Conservation (phyloP, 2,113 vertebrate species). For the Pollachius pollachius region DNA sequence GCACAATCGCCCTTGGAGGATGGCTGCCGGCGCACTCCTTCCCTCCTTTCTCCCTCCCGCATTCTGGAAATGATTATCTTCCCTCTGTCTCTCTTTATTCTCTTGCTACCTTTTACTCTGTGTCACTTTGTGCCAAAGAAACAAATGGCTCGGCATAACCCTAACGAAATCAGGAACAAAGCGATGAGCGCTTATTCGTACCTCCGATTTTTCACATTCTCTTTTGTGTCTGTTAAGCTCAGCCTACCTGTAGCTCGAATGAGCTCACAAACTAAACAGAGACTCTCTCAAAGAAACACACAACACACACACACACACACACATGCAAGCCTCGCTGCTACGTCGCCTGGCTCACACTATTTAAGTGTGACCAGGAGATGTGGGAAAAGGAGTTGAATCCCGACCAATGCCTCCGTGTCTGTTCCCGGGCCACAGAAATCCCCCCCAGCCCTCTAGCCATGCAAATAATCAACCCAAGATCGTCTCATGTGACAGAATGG, state of each 20-base stretch:
- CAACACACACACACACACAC: too few relatives aligned
- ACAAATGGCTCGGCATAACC: neutral
- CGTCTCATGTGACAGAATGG: constrained; percentile 60
- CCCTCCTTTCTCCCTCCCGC: neutral
- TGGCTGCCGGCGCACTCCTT: constrained; percentile 7
- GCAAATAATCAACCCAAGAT: constrained; percentile 34
- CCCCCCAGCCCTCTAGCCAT: constrained; percentile 64
- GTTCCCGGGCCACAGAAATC: constrained; percentile 79
- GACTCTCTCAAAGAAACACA: too few relatives aligned
- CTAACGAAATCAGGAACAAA: neutral
- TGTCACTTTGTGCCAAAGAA: neutral
- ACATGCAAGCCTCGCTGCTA: too few relatives aligned
- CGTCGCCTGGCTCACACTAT: neutral
- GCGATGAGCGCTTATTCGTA: too few relatives aligned
- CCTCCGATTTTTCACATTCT: neutral
- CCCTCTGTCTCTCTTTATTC: neutral
- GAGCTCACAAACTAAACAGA: too few relatives aligned
- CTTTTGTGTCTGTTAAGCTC: neutral
- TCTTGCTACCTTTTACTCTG: neutral
- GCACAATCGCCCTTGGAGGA: constrained; percentile 24
- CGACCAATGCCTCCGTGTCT: constrained; percentile 86
- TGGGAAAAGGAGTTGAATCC: constrained; percentile 66
- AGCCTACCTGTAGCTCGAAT: too few relatives aligned
- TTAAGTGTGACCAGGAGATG: constrained; percentile 35
- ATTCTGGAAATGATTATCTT: constrained; percentile 1